Conservation (phyloP, 1,140 invertebrate genomes). For the Diorhabda elongata region DNA sequence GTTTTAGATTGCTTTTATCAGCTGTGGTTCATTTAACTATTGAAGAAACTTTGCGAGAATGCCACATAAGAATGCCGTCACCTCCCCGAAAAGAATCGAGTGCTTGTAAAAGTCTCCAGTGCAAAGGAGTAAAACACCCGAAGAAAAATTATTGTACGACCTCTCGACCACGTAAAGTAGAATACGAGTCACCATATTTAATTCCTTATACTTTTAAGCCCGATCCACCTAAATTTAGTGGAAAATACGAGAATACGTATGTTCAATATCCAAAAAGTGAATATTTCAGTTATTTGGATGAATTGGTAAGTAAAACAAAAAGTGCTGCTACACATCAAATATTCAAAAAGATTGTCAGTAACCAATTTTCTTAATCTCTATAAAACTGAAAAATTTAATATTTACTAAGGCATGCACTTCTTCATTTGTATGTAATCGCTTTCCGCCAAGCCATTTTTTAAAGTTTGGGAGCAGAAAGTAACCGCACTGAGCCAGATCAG, state of each 20-base stretch:
- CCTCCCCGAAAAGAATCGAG: slow-evolving; percentile 29
- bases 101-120: neutral
- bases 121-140: neutral
- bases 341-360: no score
- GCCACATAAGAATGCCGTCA: slow-evolving; percentile 43
- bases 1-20: slow-evolving; percentile 38
- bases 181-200: slow-evolving; percentile 36
- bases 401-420: no score
- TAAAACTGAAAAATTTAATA: no score
- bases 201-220: slow-evolving; percentile 32
- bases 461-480: no score
- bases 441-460: no score
- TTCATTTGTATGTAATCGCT: no score
- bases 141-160: neutral
- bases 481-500: no score
- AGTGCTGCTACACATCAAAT: no score
- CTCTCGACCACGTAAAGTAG: slow-evolving; percentile 1
- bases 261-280: slow-evolving; percentile 37
- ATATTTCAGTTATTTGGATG: slow-evolving; percentile 40
- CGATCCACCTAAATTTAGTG: slow-evolving; percentile 29
- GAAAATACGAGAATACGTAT: slow-evolving; percentile 36
- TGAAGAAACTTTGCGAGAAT: slow-evolving; percentile 37
- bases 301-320: slow-evolving; percentile 10
- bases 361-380: no score
- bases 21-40: slow-evolving; percentile 41